Evolutionary conservation across 64 coral and sea anemone species (phyloP), one percentile per base, ranked within the genome.

Genomic region (Montipora foliosa): DNA sequence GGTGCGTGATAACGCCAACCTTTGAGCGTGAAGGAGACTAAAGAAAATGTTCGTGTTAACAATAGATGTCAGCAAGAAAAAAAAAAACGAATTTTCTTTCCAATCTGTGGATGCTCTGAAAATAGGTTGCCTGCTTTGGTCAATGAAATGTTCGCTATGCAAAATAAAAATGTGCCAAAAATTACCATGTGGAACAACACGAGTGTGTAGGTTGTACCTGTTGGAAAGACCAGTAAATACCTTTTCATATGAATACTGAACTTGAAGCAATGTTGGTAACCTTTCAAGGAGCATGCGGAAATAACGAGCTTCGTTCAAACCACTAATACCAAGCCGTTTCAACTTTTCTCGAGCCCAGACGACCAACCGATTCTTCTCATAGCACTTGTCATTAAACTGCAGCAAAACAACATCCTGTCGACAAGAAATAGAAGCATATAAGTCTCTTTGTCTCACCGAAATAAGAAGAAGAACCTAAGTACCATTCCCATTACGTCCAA

Each of bases 191-290:
- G 16, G 15, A 17, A 66, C 68, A 5, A 21, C 19, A 24, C 5
- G 4, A 78, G 76, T 12, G 48, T 16, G 19, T 21, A 50, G 15
- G 25, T 16, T 46, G 25, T 21, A 45, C 25, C 12, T 3, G 5
- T 46, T 79, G 20, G 6, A 37, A 79, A 2, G 78, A 47, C 48
- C 46, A 8, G 79, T 16, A 47, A 46, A 48, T 24, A 87, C 91
- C 91, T 87, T 93, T 48, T 93, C 91, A 22, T 87, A 93, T 24
- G 16, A 66, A 60, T 93, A 93, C 48, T 93, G 91, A 2, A 87
- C 81, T 66, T 86, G 91, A 17, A 93, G 52, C 37, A 93, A 45
- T 52, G 78, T 93, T 47, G 91, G 91, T 67, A 93, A 29, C 13
- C 82, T 93, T n/a, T 93, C 82, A 16, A 93, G 55, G 24, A 93